These are phyloP conservation scores for Brachionus asplanchnoidis DNA, from an alignment of 1,140 invertebrate genomes.

Conservation along the genomic window DNA sequence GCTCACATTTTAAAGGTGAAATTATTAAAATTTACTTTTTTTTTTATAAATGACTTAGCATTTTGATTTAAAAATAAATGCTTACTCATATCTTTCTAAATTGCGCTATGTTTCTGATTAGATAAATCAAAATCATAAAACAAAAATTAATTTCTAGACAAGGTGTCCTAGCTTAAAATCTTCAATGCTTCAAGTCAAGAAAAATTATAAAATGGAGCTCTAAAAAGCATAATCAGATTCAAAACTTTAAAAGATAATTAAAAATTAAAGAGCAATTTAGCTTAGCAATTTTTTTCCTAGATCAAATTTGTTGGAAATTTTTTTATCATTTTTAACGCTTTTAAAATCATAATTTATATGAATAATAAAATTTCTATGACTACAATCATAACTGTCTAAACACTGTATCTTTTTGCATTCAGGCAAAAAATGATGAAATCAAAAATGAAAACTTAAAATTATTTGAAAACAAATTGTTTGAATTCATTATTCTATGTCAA, in stretches of 20 bases:
- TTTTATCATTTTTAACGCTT: neutral
- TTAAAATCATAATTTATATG: neutral
- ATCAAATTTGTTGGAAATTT: neutral
- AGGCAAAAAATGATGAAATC: no score
- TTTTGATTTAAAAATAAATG: neutral
- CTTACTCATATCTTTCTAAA: neutral
- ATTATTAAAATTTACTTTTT: neutral
- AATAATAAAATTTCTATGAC: neutral
- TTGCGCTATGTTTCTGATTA: neutral
- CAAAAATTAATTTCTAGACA: no score
- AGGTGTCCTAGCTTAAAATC: neutral
- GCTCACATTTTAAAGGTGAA: neutral
- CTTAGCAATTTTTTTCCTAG: neutral
- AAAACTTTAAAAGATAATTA: neutral
- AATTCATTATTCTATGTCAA: no score
- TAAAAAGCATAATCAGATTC: no score
- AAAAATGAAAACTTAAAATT: neutral
- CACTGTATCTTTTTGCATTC: neutral
- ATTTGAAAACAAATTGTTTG: neutral
- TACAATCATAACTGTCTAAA: neutral
- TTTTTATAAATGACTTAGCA: no score
- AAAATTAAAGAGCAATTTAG: neutral
- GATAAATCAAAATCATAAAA: neutral
- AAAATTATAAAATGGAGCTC: neutral
- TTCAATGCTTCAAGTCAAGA: neutral